These are phyloP conservation scores for Thyatira batis DNA, from an alignment of 2,888 invertebrate genomes.

Conservation along the genomic window DNA sequence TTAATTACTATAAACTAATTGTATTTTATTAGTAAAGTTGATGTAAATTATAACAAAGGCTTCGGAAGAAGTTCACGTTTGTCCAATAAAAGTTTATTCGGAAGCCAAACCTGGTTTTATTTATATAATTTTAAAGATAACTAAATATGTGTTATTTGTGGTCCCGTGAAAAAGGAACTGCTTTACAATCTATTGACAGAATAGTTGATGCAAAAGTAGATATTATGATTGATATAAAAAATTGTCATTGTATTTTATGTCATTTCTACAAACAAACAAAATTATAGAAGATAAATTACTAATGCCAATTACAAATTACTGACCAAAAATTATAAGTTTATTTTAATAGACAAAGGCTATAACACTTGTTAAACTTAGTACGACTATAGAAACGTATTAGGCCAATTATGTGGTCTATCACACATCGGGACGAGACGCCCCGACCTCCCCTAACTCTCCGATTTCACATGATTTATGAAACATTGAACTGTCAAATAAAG, in stretches of 20 bases:
- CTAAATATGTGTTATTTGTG: not conserved
- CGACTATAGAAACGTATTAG: not conserved
- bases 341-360: too few species aligned
- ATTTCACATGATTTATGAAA: not conserved
- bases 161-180: not conserved
- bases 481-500: not conserved
- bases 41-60: conserved; percentile 66
- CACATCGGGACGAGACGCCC: not conserved
- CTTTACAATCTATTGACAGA: not conserved
- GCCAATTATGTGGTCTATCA: not conserved
- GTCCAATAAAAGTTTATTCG: conserved; percentile 79
- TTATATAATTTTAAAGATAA: conserved; percentile 13
- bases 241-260: too few species aligned
- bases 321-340: too few species aligned
- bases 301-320: too few species aligned
- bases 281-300: too few species aligned
- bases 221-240: not conserved
- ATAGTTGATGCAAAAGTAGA: not conserved
- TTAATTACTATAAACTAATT: conserved; percentile 45
- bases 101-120: conserved; percentile 66
- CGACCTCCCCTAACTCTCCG: not conserved
- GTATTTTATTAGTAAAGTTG: conserved; percentile 69
- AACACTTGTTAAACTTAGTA: too few species aligned
- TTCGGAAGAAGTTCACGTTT: conserved; percentile 63
- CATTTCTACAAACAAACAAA: too few species aligned